A percentile compares a stretch with the other conserved stretches of the same genome.
These are phyloP conservation scores for Harpegnathos saltator DNA, from an alignment of 1,140 invertebrate species.

Conservation along the genomic window DNA sequence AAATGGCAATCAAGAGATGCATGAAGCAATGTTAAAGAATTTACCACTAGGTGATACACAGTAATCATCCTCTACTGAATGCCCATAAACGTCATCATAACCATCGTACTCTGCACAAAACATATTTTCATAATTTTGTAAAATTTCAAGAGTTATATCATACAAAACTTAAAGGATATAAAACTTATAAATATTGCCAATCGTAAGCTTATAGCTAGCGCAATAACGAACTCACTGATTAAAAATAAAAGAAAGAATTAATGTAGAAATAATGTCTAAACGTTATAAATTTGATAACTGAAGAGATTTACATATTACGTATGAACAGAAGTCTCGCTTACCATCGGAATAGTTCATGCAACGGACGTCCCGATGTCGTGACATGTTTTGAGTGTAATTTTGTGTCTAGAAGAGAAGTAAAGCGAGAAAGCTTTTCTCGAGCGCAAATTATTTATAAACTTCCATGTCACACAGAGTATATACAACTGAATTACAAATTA, in stretches of 20 bases:
- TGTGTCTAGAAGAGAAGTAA: neutral
- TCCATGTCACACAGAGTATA: neutral
- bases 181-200: neutral
- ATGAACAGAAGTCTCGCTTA: constrained; percentile 70
- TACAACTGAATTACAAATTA: neutral
- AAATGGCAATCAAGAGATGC: neutral
- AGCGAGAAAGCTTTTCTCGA: neutral
- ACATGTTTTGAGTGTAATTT: constrained; percentile 86
- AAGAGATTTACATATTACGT: neutral
- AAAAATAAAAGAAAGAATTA: constrained; percentile 1
- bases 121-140: constrained; percentile 12
- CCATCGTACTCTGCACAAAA: constrained; percentile 92
- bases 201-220: constrained; percentile 18
- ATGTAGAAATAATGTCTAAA: neutral
- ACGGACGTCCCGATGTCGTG: constrained; percentile 91
- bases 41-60: constrained; percentile 95
- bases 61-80: constrained; percentile 96
- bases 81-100: constrained; percentile 96
- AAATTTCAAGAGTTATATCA: neutral
- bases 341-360: constrained; percentile 91
- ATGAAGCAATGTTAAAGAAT: constrained; percentile 65
- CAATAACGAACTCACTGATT: neutral
- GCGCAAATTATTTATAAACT: constrained; percentile 12
- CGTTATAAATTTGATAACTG: neutral
- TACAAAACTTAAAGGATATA: neutral